Conservation (phyloP, 2,113 vertebrate species). For the Chelonoidis abingdonii region DNA sequence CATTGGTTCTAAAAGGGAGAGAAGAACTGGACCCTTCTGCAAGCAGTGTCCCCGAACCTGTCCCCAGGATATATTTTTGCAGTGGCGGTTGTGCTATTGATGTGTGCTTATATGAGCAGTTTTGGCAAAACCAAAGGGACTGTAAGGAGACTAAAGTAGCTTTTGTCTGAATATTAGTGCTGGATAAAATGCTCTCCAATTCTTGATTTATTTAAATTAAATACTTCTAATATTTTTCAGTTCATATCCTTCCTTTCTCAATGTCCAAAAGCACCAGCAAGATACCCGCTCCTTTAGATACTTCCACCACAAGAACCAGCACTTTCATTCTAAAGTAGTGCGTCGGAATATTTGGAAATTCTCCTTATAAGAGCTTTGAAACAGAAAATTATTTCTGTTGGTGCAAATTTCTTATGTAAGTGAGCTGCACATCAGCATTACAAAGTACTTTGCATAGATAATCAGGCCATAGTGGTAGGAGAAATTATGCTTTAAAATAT, state of each 20-base stretch:
- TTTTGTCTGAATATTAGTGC: background rate
- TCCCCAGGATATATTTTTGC: background rate
- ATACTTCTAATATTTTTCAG: accelerated
- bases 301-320: background rate
- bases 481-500: conserved; percentile 7
- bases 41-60: background rate
- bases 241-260: accelerated
- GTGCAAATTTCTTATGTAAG: background rate
- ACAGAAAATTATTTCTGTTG: background rate
- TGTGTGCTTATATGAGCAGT: background rate
- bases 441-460: background rate
- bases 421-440: background rate
- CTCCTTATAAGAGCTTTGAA: background rate
- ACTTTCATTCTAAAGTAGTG: accelerated
- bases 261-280: background rate
- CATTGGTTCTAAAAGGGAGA: background rate
- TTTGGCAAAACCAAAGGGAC: background rate
- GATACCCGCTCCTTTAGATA: background rate
- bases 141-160: background rate
- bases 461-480: background rate
- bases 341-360: background rate
- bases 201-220: background rate
- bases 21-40: accelerated
- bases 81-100: background rate
- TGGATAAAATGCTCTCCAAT: background rate